phyloP scores from a whole-genome alignment of 2,797 vertebrate genomes.

The Denticeps clupeoides region DNA sequence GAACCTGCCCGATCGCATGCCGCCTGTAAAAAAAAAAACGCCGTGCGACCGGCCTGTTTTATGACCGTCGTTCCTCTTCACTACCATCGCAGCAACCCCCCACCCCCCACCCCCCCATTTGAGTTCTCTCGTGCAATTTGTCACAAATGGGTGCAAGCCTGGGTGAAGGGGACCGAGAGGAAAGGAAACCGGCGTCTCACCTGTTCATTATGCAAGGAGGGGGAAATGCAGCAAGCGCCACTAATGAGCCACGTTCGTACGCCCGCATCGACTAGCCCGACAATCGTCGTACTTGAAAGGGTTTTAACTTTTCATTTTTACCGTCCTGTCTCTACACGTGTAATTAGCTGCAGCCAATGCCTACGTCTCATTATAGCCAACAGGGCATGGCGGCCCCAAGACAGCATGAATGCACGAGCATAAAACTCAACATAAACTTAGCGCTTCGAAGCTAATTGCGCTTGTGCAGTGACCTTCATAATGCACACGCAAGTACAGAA shows the following conservation, averaged over 20 bases:
- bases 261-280: conserved; percentile 8
- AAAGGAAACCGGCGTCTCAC: conserved; percentile 1
- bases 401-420: no score
- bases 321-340: no score
- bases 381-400: no score
- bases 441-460: no score
- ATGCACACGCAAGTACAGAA: no score
- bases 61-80: conserved; percentile 12
- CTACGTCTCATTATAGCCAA: no score
- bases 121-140: conserved; percentile 19
- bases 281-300: conserved; percentile 10
- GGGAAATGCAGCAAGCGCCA: conserved; percentile 18
- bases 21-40: conserved; percentile 15
- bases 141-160: conserved; percentile 13
- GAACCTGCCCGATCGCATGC: conserved; percentile 5
- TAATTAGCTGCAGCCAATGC: no score
- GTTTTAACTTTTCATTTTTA: no score
- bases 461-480: no score
- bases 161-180: conserved; percentile 9
- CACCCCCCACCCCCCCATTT: conserved; percentile 15
- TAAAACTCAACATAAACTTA: no score
- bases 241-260: conserved; percentile 18
- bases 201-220: conserved; percentile 19
- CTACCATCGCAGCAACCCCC: not conserved
- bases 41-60: conserved; percentile 10